Percentiles rank a stretch among this genome's conserved stretches.
Conservation (phyloP, 2,888 invertebrate genomes). For the Onthophagus sagittarius region DNA sequence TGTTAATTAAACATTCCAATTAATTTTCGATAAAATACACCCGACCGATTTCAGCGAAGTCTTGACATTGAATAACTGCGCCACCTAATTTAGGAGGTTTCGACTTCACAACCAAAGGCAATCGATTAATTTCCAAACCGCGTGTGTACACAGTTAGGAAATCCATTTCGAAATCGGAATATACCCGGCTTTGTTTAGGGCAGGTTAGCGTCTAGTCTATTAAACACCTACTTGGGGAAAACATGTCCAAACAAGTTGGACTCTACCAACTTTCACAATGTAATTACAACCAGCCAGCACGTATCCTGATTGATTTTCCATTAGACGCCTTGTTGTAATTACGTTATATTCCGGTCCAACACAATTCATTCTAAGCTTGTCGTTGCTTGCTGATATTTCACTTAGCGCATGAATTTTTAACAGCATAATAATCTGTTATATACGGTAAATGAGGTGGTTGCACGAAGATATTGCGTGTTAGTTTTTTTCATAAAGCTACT, state of each 20-base stretch:
- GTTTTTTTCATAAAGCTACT: no score
- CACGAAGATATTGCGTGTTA: no score
- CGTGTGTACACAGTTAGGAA: neutral
- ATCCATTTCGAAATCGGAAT: neutral
- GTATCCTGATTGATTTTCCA: neutral
- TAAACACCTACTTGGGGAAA: neutral
- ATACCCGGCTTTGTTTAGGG: neutral
- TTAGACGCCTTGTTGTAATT: neutral
- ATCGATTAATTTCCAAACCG: neutral
- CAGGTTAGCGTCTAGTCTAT: neutral
- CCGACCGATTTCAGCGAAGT: neutral
- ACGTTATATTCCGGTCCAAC: neutral
- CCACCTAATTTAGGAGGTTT: neutral
- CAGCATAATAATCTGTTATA: neutral
- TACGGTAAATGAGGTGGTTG: neutral
- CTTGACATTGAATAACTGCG: neutral
- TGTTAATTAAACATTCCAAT: neutral
- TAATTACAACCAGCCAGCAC: neutral
- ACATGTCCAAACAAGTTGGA: neutral
- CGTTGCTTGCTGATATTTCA: neutral
- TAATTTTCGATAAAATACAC: neutral
- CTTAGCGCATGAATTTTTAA: neutral
- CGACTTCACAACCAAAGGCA: neutral
- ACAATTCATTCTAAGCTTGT: neutral
- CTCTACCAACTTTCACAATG: neutral